Percentiles rank a stretch among this genome's conserved stretches.
Evolutionary conservation across 2,797 vertebrate species (phyloP).

Genomic region (Podargus strigoides): DNA sequence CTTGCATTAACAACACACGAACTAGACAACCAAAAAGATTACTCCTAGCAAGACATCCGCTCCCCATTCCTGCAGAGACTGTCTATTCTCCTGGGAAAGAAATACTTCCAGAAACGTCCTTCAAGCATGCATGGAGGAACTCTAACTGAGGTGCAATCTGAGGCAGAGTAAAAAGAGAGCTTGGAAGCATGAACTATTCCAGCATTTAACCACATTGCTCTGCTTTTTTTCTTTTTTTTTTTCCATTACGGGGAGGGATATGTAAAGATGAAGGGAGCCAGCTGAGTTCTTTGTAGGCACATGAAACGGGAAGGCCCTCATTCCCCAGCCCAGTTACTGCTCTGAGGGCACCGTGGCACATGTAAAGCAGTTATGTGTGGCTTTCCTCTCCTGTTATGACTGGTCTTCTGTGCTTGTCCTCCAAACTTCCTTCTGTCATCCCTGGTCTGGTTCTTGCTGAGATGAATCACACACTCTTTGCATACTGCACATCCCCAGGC

Average conservation of each 20-base stretch:
- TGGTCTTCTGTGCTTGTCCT: neutral
- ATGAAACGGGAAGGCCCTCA: neutral
- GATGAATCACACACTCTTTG: slow-evolving; percentile 37
- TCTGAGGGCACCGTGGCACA: neutral
- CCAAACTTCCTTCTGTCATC: neutral
- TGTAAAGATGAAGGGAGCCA: neutral
- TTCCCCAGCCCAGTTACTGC: neutral
- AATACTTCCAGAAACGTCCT: neutral
- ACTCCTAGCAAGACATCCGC: neutral
- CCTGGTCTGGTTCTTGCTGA: slow-evolving; percentile 22
- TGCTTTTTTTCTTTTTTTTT: neutral
- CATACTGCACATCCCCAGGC: slow-evolving; percentile 30
- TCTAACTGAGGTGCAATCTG: neutral
- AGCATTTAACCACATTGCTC: neutral
- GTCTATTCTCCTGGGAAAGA: neutral
- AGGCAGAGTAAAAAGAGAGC: neutral
- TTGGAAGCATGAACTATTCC: neutral
- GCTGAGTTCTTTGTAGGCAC: neutral
- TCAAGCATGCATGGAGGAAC: neutral
- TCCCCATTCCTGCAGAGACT: neutral
- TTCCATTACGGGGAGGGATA: neutral
- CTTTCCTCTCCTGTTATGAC: neutral
- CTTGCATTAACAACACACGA: neutral
- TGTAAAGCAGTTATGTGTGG: neutral
- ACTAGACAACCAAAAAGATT: neutral